Percentiles rank a stretch among this genome's conserved stretches.
Evolutionary conservation across 2,113 vertebrate species (phyloP).

Genomic region (Myotis yumanensis): DNA sequence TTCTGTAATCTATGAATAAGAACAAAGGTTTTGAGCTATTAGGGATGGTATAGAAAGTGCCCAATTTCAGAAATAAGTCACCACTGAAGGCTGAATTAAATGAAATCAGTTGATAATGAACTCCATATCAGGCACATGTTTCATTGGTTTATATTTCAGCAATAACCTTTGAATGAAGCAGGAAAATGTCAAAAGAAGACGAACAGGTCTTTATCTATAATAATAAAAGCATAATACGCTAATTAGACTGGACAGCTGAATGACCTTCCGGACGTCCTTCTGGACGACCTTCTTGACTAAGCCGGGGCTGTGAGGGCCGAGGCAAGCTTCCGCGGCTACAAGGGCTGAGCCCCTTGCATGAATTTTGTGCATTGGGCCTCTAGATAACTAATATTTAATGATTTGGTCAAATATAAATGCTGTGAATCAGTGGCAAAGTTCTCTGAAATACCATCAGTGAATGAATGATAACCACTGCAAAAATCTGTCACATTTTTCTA

Average conservation of each 20-base stretch:
- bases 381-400: background rate
- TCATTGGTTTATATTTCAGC: conserved; percentile 2
- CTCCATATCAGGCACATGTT: background rate
- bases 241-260: too few species aligned
- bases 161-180: background rate
- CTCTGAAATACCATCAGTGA: background rate
- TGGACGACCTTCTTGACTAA: too few species aligned
- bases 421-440: background rate
- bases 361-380: too few species aligned
- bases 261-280: too few species aligned
- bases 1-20: conserved; percentile 40
- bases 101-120: background rate
- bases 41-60: conserved; percentile 26
- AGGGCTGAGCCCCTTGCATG: too few species aligned
- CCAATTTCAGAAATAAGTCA: conserved; percentile 21
- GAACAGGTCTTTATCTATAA: background rate
- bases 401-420: background rate
- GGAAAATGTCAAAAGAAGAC: background rate
- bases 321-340: too few species aligned
- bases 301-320: too few species aligned
- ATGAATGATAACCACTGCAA: background rate
- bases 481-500: background rate
- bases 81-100: conserved; percentile 18
- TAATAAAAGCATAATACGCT: too few species aligned
- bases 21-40: conserved; percentile 42